phyloP scores from a whole-genome alignment of 1,140 invertebrate species.

The Pinna nobilis region DNA sequence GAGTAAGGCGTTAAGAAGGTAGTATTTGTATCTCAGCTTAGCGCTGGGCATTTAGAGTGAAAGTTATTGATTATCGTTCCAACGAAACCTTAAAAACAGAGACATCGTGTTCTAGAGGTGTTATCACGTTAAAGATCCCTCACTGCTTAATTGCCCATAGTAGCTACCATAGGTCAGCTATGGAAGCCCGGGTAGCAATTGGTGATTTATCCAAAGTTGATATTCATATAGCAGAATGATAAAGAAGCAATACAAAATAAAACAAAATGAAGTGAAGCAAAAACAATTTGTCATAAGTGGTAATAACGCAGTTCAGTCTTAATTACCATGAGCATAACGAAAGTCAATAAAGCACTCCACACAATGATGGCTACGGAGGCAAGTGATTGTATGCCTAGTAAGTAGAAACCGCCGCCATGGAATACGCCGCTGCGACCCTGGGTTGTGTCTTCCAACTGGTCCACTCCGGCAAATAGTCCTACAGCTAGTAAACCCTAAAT shows the following conservation, averaged over 20 bases:
- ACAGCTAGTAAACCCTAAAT: constrained; percentile 88
- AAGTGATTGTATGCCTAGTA: constrained; percentile 55
- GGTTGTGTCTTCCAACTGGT: constrained; percentile 85
- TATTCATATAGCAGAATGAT: background rate
- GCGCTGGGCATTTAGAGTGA: no score
- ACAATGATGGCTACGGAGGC: constrained; percentile 29
- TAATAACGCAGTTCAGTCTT: background rate
- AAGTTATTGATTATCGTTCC: no score
- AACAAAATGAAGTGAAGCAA: background rate
- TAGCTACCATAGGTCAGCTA: no score
- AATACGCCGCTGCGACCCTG: constrained; percentile 85
- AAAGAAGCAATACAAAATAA: background rate
- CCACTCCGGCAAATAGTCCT: constrained; percentile 88
- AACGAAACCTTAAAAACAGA: no score
- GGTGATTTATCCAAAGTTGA: no score
- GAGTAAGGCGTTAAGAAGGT: no score
- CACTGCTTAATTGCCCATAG: no score
- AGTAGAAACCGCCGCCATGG: constrained; percentile 77
- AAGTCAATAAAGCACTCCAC: constrained; percentile 53
- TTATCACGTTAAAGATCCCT: no score
- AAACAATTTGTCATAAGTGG: no score
- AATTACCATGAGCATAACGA: constrained; percentile 46
- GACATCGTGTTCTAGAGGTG: no score
- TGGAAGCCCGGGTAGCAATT: no score
- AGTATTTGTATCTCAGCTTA: no score